These are phyloP conservation scores for Agrotis ipsilon DNA, from an alignment of 2,888 invertebrate genomes.

Conservation along the genomic window DNA sequence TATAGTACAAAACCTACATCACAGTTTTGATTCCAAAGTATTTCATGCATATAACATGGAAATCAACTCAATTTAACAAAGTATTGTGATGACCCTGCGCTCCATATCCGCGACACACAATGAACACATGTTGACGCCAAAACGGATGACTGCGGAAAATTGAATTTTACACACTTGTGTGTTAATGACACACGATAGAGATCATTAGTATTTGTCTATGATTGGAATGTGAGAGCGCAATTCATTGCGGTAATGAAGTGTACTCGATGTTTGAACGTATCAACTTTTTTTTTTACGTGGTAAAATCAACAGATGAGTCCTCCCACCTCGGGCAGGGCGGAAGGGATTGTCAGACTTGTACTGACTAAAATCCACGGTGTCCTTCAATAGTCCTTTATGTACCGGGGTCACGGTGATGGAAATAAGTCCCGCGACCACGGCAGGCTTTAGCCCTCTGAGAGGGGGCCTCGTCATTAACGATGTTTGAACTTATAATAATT, in stretches of 20 bases:
- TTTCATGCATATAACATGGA: neutral
- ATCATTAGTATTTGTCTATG: slow-evolving; percentile 26
- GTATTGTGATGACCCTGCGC: slow-evolving; percentile 48
- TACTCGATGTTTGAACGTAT: neutral
- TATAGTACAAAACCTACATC: too few relatives aligned
- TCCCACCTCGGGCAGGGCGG: too few relatives aligned
- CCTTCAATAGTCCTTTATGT: too few relatives aligned
- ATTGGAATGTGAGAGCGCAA: slow-evolving; percentile 13
- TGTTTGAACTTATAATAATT: neutral
- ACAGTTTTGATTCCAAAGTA: neutral
- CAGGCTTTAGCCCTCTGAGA: too few relatives aligned
- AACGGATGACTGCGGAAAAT: slow-evolving; percentile 57
- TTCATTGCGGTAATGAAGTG: slow-evolving; percentile 6
- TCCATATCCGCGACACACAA: slow-evolving; percentile 31
- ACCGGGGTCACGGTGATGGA: too few relatives aligned
- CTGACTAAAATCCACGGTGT: too few relatives aligned
- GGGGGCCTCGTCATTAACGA: too few relatives aligned
- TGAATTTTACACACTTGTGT: slow-evolving; percentile 54
- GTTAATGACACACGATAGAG: slow-evolving; percentile 39
- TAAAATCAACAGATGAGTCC: too few relatives aligned
- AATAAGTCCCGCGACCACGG: too few relatives aligned
- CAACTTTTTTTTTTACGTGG: too few relatives aligned
- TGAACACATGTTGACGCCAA: slow-evolving; percentile 43
- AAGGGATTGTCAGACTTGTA: too few relatives aligned
- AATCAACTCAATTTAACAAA: slow-evolving; percentile 10